Evolutionary conservation across 2,888 invertebrate genomes (phyloP), one percentile per base, ranked within the genome.

Genomic region (Pseudolycoriella hygida): DNA sequence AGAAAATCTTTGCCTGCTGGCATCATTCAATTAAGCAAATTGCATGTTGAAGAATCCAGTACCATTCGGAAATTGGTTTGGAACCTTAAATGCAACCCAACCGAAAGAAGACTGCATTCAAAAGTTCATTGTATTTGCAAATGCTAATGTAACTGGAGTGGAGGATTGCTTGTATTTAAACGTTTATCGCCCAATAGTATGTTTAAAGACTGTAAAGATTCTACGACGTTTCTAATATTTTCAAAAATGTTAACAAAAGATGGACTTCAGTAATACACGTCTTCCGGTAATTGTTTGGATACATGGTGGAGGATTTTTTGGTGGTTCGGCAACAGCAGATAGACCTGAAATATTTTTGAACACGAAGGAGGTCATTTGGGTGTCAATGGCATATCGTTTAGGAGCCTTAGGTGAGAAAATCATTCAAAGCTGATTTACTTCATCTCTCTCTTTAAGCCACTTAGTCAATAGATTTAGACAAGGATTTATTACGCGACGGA

Each of bases 341-440:
- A 49, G 50, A 8, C 50, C 50, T 10, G 46, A 49, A 30, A 42
- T 44, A 38, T 43, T 49, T 12, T 40, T 50, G 58, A 62, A 11
- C 10, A 42, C 39, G 2, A 42, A 47, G 10, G 43, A 45, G 42
- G 49, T 49, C 18, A 30, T 50, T 11, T 31, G 49, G 20, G 50
- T 50, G 12, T 46, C 48, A 10, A 42, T 50, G 14, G 46, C 49
- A 34, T 50, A 50, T 46, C 49, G 50, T 34, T 43, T 50, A 5
- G 50, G 49, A 17, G 34, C 51, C 46, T 12, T 54, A 77, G 49
- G 63, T 17, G 69, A 63, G 0, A 51, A 71, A 15, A 39, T 39
- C 17, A 11, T 10, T 48, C 70, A 70, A 2, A 65, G 67, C 53
- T 70, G 70, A 53, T 67, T 66, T 31, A n/a, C n/a, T n/a, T n/a